These are phyloP conservation scores for Adoxophyes honmai DNA, from an alignment of 1,140 invertebrate genomes.

Conservation along the genomic window DNA sequence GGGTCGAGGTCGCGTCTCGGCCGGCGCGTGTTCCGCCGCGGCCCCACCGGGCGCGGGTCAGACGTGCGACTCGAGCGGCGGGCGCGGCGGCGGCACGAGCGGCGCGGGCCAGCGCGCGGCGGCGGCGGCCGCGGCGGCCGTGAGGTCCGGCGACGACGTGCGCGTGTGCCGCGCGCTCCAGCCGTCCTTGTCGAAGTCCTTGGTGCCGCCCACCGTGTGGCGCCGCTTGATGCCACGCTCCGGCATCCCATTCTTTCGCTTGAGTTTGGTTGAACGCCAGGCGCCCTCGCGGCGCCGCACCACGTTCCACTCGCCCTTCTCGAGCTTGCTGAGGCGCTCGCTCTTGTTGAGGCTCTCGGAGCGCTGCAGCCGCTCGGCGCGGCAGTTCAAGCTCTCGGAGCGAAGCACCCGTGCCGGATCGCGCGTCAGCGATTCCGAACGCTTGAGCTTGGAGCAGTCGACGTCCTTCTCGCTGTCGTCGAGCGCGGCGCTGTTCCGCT, in stretches of 20 bases:
- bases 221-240: slow-evolving; percentile 89
- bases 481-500: slow-evolving; percentile 46
- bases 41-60: slow-evolving; percentile 41
- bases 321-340: slow-evolving; percentile 85
- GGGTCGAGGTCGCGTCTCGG: background rate
- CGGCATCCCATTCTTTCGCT: slow-evolving; percentile 85
- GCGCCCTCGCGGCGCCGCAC: slow-evolving; percentile 82
- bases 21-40: too few relatives aligned
- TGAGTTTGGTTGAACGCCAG: slow-evolving; percentile 80
- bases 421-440: slow-evolving; percentile 80
- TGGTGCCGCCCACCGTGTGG: slow-evolving; percentile 94
- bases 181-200: slow-evolving; percentile 82
- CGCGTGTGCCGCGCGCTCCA: slow-evolving; percentile 71
- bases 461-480: slow-evolving; percentile 27
- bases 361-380: slow-evolving; percentile 76
- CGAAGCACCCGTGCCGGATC: slow-evolving; percentile 76
- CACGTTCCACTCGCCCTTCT: slow-evolving; percentile 89
- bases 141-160: slow-evolving; percentile 70
- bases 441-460: slow-evolving; percentile 66
- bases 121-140: slow-evolving; percentile 31
- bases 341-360: slow-evolving; percentile 86
- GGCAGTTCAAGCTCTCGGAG: slow-evolving; percentile 72
- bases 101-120: slow-evolving; percentile 40
- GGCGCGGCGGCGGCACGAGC: slow-evolving; percentile 54
- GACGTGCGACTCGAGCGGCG: slow-evolving; percentile 73